These are phyloP conservation scores for Pseudolaguvia tuberculata DNA, from an alignment of 2,113 vertebrate species.

Conservation along the genomic window DNA sequence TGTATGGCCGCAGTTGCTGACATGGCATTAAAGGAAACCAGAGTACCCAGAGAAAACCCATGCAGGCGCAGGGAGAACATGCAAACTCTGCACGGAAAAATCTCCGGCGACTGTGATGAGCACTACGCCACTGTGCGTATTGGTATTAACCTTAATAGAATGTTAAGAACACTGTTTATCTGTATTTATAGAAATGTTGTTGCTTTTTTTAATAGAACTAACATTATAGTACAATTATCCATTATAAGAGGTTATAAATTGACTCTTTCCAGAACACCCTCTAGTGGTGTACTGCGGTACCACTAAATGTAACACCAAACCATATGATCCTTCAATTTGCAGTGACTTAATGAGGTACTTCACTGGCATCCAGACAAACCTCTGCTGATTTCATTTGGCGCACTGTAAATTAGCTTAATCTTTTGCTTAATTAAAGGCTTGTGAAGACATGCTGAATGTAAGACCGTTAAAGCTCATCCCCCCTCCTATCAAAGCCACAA, in stretches of 20 bases:
- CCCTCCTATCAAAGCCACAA: slow-evolving; percentile 3
- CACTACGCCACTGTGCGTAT: no score
- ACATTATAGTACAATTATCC: not conserved
- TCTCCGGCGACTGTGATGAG: no score
- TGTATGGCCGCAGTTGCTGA: no score
- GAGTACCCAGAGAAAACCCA: no score
- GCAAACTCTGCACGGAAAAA: no score
- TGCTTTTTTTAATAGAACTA: not conserved
- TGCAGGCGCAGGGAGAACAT: no score
- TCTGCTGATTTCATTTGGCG: slow-evolving; percentile 39
- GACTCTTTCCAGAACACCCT: slow-evolving; percentile 10
- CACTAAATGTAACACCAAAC: not conserved
- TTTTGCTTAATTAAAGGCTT: slow-evolving; percentile 46
- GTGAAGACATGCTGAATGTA: slow-evolving; percentile 35
- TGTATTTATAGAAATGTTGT: no score
- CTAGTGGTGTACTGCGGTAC: slow-evolving; percentile 13
- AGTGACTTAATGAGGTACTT: slow-evolving; percentile 33
- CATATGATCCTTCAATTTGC: slow-evolving; percentile 8
- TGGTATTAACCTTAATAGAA: no score
- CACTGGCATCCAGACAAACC: slow-evolving; percentile 36
- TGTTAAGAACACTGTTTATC: not conserved
- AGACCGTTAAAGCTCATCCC: slow-evolving; percentile 2
- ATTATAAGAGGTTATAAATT: not conserved
- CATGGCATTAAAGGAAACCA: no score
- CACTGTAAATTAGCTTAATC: slow-evolving; percentile 36